phyloP scores from a whole-genome alignment of 2,113 vertebrate species.

The Chaetura pelagica region DNA sequence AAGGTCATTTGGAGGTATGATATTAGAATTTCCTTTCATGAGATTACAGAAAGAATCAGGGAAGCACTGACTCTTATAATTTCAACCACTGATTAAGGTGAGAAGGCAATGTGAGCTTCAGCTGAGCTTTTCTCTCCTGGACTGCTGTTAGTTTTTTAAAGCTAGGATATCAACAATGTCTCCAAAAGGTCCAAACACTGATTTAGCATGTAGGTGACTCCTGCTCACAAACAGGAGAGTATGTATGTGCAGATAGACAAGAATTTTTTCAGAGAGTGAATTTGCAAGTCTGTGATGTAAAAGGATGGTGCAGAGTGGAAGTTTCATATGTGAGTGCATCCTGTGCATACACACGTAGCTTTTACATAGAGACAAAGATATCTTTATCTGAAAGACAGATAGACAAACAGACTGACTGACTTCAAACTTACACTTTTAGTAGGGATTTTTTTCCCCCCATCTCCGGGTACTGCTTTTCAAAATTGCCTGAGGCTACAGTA shows the following conservation, averaged over 20 bases:
- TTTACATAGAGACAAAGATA: conserved; percentile 76
- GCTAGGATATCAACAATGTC: conserved; percentile 40
- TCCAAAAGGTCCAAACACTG: conserved; percentile 58
- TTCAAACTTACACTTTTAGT: conserved; percentile 83
- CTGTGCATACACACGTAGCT: conserved; percentile 57
- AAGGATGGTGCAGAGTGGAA: conserved; percentile 51
- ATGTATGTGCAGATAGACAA: neutral
- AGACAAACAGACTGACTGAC: conserved; percentile 81
- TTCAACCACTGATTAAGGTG: conserved; percentile 36
- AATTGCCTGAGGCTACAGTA: conserved; percentile 95
- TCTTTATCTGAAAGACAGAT: conserved; percentile 73
- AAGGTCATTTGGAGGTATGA: neutral
- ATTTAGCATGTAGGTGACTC: conserved; percentile 49
- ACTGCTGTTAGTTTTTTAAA: conserved; percentile 64
- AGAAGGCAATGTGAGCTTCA: conserved; percentile 46
- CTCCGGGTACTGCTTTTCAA: conserved; percentile 95
- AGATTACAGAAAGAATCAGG: neutral
- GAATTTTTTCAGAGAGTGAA: conserved; percentile 73
- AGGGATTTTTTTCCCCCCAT: conserved; percentile 66
- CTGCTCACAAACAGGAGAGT: conserved; percentile 54
- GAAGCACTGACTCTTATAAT: neutral
- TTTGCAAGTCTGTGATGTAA: conserved; percentile 4
- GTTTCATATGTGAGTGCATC: conserved; percentile 61
- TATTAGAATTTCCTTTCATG: conserved; percentile 41
- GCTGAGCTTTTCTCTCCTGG: conserved; percentile 58